Evolutionary conservation across 2,113 vertebrate genomes (phyloP), one percentile per base, ranked within the genome.

Genomic region (Chloropsis hardwickii): DNA sequence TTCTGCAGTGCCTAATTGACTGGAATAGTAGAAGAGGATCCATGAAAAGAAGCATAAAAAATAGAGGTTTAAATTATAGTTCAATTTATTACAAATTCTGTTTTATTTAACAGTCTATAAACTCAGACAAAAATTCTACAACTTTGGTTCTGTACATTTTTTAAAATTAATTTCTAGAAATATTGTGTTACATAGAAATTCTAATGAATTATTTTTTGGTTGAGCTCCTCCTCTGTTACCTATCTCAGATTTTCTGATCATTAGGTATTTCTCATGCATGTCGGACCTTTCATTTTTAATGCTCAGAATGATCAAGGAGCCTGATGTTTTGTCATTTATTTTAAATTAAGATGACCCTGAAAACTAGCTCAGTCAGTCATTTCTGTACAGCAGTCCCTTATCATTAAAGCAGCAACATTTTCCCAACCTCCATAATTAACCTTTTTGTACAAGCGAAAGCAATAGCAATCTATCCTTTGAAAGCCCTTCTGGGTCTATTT

Each of bases 251-350:
- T 93, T 95, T 95, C 90, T 90, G 57, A 90, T 92, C 92, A 88
- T 95, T 96, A 94, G 92, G 88, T 90, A 71, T 71, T 88, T 95
- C 86, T 96, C 93, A 96, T 86, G 95, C 94, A 90, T 95, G 90
- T 88, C 85, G 0, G 90, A 93, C 93, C 93, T 90, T 83, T 93
- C 95, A 66, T 92, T 95, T 94, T 81, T 90, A 90, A 88, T 48
- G 64, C 76, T 86, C 35, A 74, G 45, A 83, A 92, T 83, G 80
- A 94, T 95, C 95, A 93, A 90, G 93, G 70, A 89, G 89, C 70
- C 92, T 92, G 91, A 96, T 93, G 82, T 95, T 96, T 95, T 96
- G 88, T 81, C 95, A 96, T 95, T 96, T 93, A 95, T 95, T 96
- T 90, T 88, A 93, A 90, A 92, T 92, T 90, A 96, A 71, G 93